A percentile compares a stretch with the other conserved stretches of the same genome.
phyloP scores from a whole-genome alignment of 2,888 invertebrate genomes.

The Leucoma salicis region DNA sequence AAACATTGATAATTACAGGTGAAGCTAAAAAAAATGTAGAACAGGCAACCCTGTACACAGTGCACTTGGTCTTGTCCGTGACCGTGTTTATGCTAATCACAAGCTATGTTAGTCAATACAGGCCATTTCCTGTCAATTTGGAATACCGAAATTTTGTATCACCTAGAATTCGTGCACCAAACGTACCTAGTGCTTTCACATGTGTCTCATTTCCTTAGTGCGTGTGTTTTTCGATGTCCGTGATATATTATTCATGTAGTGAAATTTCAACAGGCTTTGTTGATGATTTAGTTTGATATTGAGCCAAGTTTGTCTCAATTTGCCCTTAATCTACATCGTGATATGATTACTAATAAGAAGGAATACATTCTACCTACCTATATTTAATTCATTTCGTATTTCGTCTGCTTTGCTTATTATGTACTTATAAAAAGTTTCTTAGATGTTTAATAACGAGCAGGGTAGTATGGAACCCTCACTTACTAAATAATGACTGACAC shows the following conservation, averaged over 20 bases:
- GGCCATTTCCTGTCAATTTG: conserved; percentile 60
- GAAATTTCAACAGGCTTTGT: conserved; percentile 3
- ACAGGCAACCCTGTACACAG: conserved; percentile 10
- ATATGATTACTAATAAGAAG: no score
- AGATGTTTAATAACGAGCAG: no score
- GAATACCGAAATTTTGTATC: conserved; percentile 51
- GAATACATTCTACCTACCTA: no score
- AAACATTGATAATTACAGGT: no score
- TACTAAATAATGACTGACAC: no score
- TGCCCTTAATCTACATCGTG: no score
- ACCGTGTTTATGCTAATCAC: conserved; percentile 57
- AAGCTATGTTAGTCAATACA: conserved; percentile 55
- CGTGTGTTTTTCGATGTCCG: background rate
- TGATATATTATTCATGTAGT: conserved; percentile 25
- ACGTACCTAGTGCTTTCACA: conserved; percentile 31
- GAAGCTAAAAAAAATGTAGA: background rate
- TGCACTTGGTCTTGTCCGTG: conserved; percentile 44
- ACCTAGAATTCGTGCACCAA: conserved; percentile 34
- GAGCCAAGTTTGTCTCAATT: no score
- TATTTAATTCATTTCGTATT: no score
- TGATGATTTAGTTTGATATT: background rate
- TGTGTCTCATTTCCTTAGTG: conserved; percentile 18
- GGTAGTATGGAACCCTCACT: no score
- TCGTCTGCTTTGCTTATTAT: no score
- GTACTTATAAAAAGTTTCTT: no score